Base-by-base conservation (phyloP, 2,113 vertebrate genomes). In the Alces alces region DNA sequence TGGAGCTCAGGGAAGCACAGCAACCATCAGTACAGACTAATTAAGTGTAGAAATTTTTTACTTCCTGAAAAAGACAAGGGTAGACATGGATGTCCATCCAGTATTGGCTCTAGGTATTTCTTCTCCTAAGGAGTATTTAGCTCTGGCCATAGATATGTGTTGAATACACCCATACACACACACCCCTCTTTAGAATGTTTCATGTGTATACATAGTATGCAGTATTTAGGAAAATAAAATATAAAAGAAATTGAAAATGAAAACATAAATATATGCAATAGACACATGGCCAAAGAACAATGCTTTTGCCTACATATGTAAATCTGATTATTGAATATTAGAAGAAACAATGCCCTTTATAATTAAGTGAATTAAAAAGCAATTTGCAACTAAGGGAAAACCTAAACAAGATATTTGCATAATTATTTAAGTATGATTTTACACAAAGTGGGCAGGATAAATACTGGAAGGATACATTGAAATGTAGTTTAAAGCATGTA, bases 301-400 rank as follows among this genome's bases (percentile, higher is more conserved):
- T 92, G 82, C 11, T 5, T 84, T 93, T 57, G 13, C 23, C 7
- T 82, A 6, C 6, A 28, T 47, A 36, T 21, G 76, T 82, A 55
- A 92, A 79, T 7, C 50, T 89, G 87, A 86, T 83, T 66, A 55
- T 45, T 78, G 39, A 70, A 78, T 89, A 92, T 89, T 57, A 84
- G 12, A 92, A 54, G 27, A 95, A n/a, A 89, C 7, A 92, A 60
- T 89, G 30, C 17, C 30, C 47, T 87, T 93, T 89, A 70, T 91
- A 93, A 92, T 96, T 70, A 95, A 93, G 45, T 86, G 28, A 98
- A 93, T 78, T 86, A 90, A 96, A 95, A 93, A 85, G 17, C 47
- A 97, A 93, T 98, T 97, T 91, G 76, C 91, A 82, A 89, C 16
- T n/a, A 61, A 73, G 21, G n/a, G 36, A 93, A 93, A 95, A 92